These are phyloP conservation scores for Pinna nobilis DNA, from an alignment of 1,140 invertebrate genomes.

Conservation along the genomic window DNA sequence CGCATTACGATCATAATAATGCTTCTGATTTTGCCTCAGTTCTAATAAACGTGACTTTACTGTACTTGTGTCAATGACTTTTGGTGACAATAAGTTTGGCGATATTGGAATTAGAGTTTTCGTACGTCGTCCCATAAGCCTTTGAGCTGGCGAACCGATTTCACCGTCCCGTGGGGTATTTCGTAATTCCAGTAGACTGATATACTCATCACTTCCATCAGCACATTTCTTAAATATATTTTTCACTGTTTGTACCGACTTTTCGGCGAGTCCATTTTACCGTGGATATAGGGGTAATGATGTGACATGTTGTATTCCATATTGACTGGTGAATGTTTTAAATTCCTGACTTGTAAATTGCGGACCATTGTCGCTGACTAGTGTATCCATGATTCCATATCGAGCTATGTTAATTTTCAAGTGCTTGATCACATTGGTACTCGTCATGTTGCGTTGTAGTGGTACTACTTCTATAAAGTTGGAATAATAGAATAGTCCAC, in stretches of 20 bases:
- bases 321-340: conserved; percentile 41
- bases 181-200: conserved; percentile 25
- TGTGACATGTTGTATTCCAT: conserved; percentile 46
- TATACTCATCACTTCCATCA: conserved; percentile 28
- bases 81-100: conserved; percentile 3
- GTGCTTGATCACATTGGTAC: conserved; percentile 1
- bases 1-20: conserved; percentile 8
- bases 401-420: background rate
- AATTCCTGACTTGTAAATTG: conserved; percentile 54
- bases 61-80: background rate
- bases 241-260: conserved; percentile 17
- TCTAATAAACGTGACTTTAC: background rate
- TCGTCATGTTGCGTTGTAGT: conserved; percentile 6
- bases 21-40: conserved; percentile 7
- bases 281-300: conserved; percentile 15
- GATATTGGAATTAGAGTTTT: background rate
- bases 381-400: conserved; percentile 35
- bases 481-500: conserved; percentile 33
- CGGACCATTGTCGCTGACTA: conserved; percentile 54
- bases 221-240: conserved; percentile 7
- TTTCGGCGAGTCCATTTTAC: conserved; percentile 10
- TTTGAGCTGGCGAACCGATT: conserved; percentile 32
- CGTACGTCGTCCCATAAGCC: conserved; percentile 15
- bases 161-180: conserved; percentile 31
- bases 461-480: conserved; percentile 19